phyloP scores from a whole-genome alignment of 2,888 invertebrate species.

The Spodoptera picta region DNA sequence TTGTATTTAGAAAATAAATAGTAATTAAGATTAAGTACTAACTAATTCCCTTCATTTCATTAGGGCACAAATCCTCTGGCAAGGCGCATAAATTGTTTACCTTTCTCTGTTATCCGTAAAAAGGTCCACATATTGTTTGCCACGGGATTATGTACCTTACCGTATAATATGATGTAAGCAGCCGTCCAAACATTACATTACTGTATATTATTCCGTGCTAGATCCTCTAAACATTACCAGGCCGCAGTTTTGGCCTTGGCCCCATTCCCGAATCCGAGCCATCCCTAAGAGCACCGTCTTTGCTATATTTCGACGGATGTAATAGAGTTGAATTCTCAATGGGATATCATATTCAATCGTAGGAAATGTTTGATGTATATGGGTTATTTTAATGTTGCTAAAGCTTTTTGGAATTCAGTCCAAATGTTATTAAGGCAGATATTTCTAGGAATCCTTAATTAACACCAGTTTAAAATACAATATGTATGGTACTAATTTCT shows the following conservation, averaged over 20 bases:
- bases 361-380: constrained; percentile 12
- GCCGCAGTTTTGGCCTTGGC: constrained; percentile 53
- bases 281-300: constrained; percentile 39
- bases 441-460: too few species aligned
- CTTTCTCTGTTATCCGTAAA: constrained; percentile 14
- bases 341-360: constrained; percentile 17
- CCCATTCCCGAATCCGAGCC: constrained; percentile 46
- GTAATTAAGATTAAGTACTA: too few species aligned
- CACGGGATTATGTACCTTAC: constrained; percentile 21
- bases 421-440: too few species aligned
- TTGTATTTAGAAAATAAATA: too few species aligned
- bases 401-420: neutral
- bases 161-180: constrained; percentile 32
- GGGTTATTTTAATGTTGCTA: constrained; percentile 14
- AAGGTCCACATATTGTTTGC: constrained; percentile 28
- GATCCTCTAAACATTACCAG: constrained; percentile 44
- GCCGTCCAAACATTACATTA: constrained; percentile 35
- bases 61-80: too few species aligned
- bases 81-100: neutral
- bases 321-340: constrained; percentile 39
- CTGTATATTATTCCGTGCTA: constrained; percentile 33
- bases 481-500: neutral
- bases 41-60: too few species aligned
- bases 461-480: too few species aligned
- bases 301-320: constrained; percentile 27